phyloP scores from a whole-genome alignment of 2,888 invertebrate genomes.

The Spilarctia lutea region DNA sequence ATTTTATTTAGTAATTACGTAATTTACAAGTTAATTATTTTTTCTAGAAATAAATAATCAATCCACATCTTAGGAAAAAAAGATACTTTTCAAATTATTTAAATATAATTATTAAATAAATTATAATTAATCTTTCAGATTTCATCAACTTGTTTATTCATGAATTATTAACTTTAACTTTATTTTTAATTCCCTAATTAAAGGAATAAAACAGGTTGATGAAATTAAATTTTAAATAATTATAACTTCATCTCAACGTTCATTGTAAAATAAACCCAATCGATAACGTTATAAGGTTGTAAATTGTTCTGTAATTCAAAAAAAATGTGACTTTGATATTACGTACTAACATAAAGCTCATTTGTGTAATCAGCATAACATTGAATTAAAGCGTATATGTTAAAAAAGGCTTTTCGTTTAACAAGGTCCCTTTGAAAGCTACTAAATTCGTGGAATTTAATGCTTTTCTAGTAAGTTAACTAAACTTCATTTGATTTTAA shows the following conservation, averaged over 20 bases:
- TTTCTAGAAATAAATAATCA: not conserved
- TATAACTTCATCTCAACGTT: constrained; percentile 52
- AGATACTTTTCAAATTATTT: constrained; percentile 37
- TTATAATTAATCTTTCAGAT: constrained; percentile 34
- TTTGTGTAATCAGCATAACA: constrained; percentile 81
- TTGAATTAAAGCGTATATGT: constrained; percentile 83
- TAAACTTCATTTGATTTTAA: not conserved
- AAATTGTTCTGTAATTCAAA: constrained; percentile 79
- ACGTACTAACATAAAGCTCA: constrained; percentile 76
- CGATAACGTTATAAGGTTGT: constrained; percentile 78
- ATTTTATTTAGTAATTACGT: constrained; percentile 13
- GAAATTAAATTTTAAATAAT: constrained; percentile 36
- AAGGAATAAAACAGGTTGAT: constrained; percentile 33
- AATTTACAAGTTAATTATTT: constrained; percentile 1
- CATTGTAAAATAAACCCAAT: constrained; percentile 78
- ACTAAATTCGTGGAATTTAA: constrained; percentile 1
- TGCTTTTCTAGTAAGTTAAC: not conserved
- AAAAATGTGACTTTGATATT: constrained; percentile 81
- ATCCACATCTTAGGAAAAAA: constrained; percentile 34
- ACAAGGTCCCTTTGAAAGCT: constrained; percentile 10
- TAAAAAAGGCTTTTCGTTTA: constrained; percentile 50
- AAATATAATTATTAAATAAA: constrained; percentile 36
- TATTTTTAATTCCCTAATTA: not conserved
- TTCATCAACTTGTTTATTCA: constrained; percentile 40
- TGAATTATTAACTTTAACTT: constrained; percentile 11